phyloP scores from a whole-genome alignment of 2,797 vertebrate genomes.

The Mormyrops attenuatus region DNA sequence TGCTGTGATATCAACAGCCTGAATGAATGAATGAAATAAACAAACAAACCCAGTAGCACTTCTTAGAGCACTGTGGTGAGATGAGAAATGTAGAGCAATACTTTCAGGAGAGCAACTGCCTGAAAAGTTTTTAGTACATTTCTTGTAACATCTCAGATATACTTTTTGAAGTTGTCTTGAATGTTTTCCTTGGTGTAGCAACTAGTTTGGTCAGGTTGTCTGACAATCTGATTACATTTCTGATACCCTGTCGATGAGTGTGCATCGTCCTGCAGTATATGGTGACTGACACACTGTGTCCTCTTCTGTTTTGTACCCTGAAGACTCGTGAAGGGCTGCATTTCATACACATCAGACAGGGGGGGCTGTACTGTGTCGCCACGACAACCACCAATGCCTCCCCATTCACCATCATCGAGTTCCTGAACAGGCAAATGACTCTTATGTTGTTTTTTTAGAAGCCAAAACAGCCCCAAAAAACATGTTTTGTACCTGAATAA shows the following conservation, averaged over 20 bases:
- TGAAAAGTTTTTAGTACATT: neutral
- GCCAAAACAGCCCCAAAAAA: neutral
- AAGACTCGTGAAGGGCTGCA: conserved; percentile 67
- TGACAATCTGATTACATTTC: neutral
- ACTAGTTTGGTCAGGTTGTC: neutral
- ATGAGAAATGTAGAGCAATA: neutral
- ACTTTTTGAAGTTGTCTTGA: neutral
- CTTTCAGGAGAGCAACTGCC: neutral
- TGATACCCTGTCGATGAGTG: neutral
- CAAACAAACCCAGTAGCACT: neutral
- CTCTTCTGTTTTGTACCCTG: neutral
- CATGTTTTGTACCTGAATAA: neutral
- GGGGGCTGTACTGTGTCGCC: conserved; percentile 77
- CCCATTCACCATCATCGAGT: conserved; percentile 76
- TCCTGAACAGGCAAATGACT: conserved; percentile 70
- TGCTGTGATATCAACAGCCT: neutral
- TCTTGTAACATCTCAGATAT: neutral
- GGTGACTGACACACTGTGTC: neutral
- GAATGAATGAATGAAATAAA: neutral
- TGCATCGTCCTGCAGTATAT: neutral
- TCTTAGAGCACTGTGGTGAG: neutral
- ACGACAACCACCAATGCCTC: conserved; percentile 61
- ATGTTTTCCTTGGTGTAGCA: neutral
- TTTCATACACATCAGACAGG: conserved; percentile 76
- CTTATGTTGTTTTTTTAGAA: neutral